Evolutionary conservation across 2,888 invertebrate species (phyloP), one percentile per base, ranked within the genome.

Genomic region (Herminia tarsipennalis): DNA sequence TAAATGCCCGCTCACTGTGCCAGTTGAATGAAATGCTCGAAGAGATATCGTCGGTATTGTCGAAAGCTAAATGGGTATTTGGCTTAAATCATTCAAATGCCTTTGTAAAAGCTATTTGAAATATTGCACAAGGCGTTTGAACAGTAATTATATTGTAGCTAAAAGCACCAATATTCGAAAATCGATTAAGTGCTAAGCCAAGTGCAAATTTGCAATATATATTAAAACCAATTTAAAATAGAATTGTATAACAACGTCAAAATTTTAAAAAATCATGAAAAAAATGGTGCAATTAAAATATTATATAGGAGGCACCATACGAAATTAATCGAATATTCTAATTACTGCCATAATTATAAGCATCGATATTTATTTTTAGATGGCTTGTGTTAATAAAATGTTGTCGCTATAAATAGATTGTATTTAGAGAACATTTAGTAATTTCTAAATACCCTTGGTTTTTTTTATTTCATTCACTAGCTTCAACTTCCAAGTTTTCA

Each of bases 281-380:
- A 39, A 39, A 51, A 40, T 18, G 33, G 35, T 55, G 44, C 54
- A 54, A 36, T 48, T 37, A 35, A 47, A 41, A 42, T 41, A 29
- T 49, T 51, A 33, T 39, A 46, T 45, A 32, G 54, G 56, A 46
- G 44, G 56, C 60, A 70, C 47, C 44, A 39, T 38, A 62, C 12
- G 30, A 54, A 52, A 35, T 41, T 36, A 42, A 41, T 48, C 21
- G 12, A 21, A 44, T 62, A 66, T 34, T 51, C 51, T 54, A 61
- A 70, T 70, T 70, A 81, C 81, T 81, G 81, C 79, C 79, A 78
- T 76, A 65, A 64, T 52, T 55, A 37, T 76, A 77, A 73, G 64
- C 61, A 61, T 70, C 53, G 38, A 61, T 62, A 62, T 66, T 74
- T 76, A 73, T 77, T 75, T 76, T 75, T 71, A 73, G 64, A 55